Percentiles rank a stretch among this genome's conserved stretches.
These are phyloP conservation scores for Chondrosia reniformis DNA, from an alignment of 37 sponge, comb jelly and placozoan species.

Conservation along the genomic window DNA sequence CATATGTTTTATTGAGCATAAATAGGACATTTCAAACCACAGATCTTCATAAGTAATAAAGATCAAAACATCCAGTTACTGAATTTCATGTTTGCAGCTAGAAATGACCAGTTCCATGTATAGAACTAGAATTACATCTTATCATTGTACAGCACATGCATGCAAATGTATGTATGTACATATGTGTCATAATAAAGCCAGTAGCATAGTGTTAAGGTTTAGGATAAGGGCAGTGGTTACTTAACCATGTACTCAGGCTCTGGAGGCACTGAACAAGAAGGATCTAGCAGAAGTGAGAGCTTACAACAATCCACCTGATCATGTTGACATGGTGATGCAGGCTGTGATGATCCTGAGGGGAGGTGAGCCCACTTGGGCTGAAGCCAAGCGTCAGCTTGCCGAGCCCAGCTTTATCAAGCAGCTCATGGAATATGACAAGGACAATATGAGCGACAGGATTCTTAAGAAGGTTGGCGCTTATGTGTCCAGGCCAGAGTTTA, in stretches of 20 bases:
- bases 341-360: slow-evolving; percentile 96
- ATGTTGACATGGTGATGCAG: slow-evolving; percentile 91
- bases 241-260: slow-evolving; percentile 47
- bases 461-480: slow-evolving; percentile 90
- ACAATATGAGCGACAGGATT: slow-evolving; percentile 90
- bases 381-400: slow-evolving; percentile 94
- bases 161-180: too few relatives aligned
- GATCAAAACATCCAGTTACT: too few relatives aligned
- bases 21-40: too few relatives aligned
- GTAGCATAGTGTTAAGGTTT: background rate
- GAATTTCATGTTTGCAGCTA: too few relatives aligned
- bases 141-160: too few relatives aligned
- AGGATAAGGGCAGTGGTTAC: background rate
- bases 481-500: slow-evolving; percentile 78
- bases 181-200: background rate
- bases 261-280: slow-evolving; percentile 94
- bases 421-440: slow-evolving; percentile 91
- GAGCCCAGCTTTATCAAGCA: slow-evolving; percentile 92
- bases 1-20: too few relatives aligned
- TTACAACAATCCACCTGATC: slow-evolving; percentile 91
- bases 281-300: slow-evolving; percentile 96
- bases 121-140: too few relatives aligned
- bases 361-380: slow-evolving; percentile 92
- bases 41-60: too few relatives aligned
- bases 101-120: too few relatives aligned